A percentile compares a stretch with the other conserved stretches of the same genome.
Conservation (phyloP, 1,140 invertebrate genomes). For the Drosophila leontia region DNA sequence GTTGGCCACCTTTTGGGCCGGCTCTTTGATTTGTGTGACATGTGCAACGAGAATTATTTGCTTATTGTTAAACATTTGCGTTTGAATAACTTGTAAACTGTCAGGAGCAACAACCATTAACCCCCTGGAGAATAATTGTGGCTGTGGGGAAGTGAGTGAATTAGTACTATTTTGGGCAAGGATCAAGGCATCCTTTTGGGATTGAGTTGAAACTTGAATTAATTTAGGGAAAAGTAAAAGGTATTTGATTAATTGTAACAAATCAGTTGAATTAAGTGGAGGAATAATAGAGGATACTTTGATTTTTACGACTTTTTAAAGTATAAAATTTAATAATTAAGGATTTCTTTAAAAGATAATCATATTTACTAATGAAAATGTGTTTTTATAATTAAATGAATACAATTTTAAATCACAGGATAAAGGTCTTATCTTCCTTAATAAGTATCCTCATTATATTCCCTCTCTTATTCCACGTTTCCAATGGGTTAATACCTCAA, state of each 20-base stretch:
- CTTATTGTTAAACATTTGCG: conserved; percentile 73
- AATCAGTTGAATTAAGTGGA: background rate
- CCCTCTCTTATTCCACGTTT: no score
- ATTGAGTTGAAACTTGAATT: background rate
- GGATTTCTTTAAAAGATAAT: no score
- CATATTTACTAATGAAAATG: no score
- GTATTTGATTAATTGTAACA: background rate
- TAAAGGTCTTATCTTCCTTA: background rate
- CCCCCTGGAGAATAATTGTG: conserved; percentile 33
- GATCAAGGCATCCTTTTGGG: background rate
- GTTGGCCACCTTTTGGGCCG: conserved; percentile 16
- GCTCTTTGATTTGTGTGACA: conserved; percentile 65
- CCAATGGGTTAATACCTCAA: conserved; percentile 29
- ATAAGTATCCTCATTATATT: background rate
- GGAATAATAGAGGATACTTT: background rate
- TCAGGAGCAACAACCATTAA: conserved; percentile 48
- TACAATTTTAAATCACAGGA: background rate
- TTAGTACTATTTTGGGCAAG: conserved; percentile 1
- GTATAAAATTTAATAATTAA: background rate
- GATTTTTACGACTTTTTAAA: background rate
- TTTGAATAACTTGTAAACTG: conserved; percentile 62
- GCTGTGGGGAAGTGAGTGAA: background rate
- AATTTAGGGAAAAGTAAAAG: background rate
- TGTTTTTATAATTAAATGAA: background rate
- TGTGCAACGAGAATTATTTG: conserved; percentile 75